Conservation (phyloP, 2,888 invertebrate genomes). For the Aphelenchoides bicaudatus region DNA sequence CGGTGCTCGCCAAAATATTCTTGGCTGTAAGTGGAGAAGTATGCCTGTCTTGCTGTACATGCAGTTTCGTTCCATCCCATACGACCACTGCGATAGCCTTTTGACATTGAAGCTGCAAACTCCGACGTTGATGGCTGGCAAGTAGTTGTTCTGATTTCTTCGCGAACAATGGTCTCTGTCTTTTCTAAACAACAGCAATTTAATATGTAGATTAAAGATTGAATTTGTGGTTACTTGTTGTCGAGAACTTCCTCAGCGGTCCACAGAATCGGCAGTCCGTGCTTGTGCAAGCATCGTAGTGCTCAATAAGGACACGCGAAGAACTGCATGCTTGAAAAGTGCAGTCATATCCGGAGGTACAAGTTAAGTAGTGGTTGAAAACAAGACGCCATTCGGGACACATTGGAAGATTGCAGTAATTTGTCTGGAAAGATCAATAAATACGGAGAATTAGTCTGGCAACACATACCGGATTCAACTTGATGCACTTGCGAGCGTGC, state of each 20-base stretch:
- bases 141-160: no score
- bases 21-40: background rate
- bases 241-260: constrained; percentile 10
- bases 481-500: constrained; percentile 9
- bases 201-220: no score
- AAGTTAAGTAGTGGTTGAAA: constrained; percentile 11
- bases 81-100: background rate
- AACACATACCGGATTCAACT: constrained; percentile 14
- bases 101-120: background rate
- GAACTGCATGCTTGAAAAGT: background rate
- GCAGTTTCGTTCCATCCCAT: background rate
- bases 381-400: constrained; percentile 11
- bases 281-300: constrained; percentile 1
- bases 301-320: constrained; percentile 9
- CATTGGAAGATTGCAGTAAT: constrained; percentile 8
- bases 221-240: constrained; percentile 2
- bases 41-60: background rate
- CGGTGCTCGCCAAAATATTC: background rate
- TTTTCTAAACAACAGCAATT: no score
- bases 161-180: no score
- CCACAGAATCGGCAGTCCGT: constrained; percentile 11
- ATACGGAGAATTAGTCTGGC: background rate
- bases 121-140: background rate
- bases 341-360: constrained; percentile 9
- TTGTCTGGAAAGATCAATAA: background rate